Evolutionary conservation across 2,113 vertebrate genomes (phyloP), one percentile per base, ranked within the genome.

Genomic region (Corythaeola cristata): DNA sequence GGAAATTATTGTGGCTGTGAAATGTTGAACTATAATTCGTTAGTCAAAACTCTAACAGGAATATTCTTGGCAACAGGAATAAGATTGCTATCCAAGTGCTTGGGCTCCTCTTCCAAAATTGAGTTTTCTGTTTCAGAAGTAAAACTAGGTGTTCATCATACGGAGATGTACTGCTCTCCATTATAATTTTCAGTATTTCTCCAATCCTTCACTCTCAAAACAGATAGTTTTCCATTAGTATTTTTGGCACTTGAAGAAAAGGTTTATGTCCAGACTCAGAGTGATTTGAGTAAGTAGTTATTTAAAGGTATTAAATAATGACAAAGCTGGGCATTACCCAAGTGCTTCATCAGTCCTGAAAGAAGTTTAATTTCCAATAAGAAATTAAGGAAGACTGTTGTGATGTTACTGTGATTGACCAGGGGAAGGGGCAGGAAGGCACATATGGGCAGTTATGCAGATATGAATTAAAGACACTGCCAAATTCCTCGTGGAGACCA

Each of bases 361-460:
- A 85, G 33, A 69, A 66, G 24, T 67, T 75, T 63, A 72, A 45
- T 7, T 89, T 89, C 33, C 50, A 84, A 6, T 8, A 50, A 68
- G 66, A 35, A 66, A 15, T 17, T 12, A 41, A 75, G 33, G 44
- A 80, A 27, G n/a, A 28, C 17, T 77, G 27, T 39, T 77, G 41
- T 4, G 4, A 11, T 45, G 44, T 83, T 47, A 39, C 18, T 33
- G 33, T 5, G 5, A 4, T 1, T 1, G 2, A 19, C 21, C 2
- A 3, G 13, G 14, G 30, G 3, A 71, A 66, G 16, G 33, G 32
- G 21, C 67, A 58, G 62, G 66, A 69, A 66, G 32, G 44, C 27
- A 44, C 5, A 1, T 45, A 18, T 11, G 55, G 45, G 45, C 47
- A 73, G 11, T 77, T 84, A 45, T 53, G 32, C 37, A 66, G 33